Base-by-base conservation (phyloP, 2,888 invertebrate species). In the Hesperia comma region DNA sequence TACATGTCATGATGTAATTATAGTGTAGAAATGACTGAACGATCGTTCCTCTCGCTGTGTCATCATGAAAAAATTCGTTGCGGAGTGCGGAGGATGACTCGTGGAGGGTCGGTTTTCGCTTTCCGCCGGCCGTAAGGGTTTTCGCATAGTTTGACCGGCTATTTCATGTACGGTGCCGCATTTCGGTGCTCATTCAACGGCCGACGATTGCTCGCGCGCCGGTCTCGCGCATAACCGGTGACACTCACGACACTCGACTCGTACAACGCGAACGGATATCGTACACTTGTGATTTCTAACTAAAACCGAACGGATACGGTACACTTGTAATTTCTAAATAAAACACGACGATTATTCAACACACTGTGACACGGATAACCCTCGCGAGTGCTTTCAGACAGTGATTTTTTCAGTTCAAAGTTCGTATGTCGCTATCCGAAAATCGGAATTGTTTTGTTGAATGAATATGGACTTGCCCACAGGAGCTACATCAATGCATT, bases 151-250 rank as follows among this genome's bases (percentile, higher is more conserved):
- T 89, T 86, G 88, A 85, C 85, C 84, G 89, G 86, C 90, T 92
- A 92, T 92, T 92, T 92, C 85, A 92, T 88, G 86, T 90, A 88
- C 88, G 81, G 90, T 86, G 86, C 89, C 86, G 88, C 90, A 88
- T 91, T 92, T 93, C 79, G 92, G 92, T 82, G 88, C 82, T 88
- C 93, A 93, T 93, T 93, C 93, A 92, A 87, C 88, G 87, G 82
- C 84, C 79, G 87, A 82, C 90, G 90, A 90, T 88, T 91, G 89
- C 90, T 83, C 92, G 90, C 89, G 93, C 90, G 91, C 87, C 89
- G 77, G 88, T 86, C 86, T 74, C 76, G 83, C 85, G 83, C 85
- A 85, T 81, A 85, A 76, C 69, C 85, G 81, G 85, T 83, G 85
- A 86, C 85, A 85, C 83, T 74, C 69, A 68, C 43, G 56, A 57